phyloP scores from a whole-genome alignment of 2,113 vertebrate genomes.

The Larimichthys crocea region DNA sequence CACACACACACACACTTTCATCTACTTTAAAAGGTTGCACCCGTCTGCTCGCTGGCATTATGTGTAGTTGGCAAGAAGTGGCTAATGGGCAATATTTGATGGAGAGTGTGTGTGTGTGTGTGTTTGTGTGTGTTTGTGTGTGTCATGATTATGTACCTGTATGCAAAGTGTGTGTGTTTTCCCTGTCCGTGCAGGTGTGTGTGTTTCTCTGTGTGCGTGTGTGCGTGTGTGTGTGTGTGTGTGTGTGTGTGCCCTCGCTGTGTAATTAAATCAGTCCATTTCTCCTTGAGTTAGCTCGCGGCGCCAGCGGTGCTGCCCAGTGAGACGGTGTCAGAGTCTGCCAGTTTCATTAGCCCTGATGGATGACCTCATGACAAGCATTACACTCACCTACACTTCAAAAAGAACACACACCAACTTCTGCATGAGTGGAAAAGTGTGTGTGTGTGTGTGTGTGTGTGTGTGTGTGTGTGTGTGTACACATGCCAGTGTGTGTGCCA shows the following conservation, averaged over 20 bases:
- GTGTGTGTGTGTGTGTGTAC: conserved; percentile 10
- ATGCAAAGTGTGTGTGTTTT: conserved; percentile 15
- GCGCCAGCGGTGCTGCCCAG: conserved; percentile 77
- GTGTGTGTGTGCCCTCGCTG: too few relatives aligned
- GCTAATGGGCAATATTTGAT: conserved; percentile 40
- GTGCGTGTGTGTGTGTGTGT: conserved; percentile 29
- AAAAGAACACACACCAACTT: conserved; percentile 55
- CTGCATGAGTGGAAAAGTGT: conserved; percentile 51
- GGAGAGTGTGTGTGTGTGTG: neutral
- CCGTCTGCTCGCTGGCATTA: conserved; percentile 21
- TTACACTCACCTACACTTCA: conserved; percentile 74
- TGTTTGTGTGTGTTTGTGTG: conserved; percentile 31
- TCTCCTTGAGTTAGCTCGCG: conserved; percentile 77
- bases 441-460: conserved; percentile 31
- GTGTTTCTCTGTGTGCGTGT: neutral
- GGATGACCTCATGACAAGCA: conserved; percentile 81
- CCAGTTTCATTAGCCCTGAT: conserved; percentile 83
- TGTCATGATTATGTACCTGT: conserved; percentile 30
- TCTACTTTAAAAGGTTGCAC: conserved; percentile 23
- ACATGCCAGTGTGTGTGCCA: conserved; percentile 29
- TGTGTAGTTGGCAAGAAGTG: conserved; percentile 28
- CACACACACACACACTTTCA: conserved; percentile 19
- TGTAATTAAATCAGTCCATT: conserved; percentile 79
- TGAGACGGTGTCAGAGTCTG: conserved; percentile 75
- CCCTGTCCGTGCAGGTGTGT: neutral